Conservation (phyloP, 1,140 invertebrate genomes). For the Bombus confusus region DNA sequence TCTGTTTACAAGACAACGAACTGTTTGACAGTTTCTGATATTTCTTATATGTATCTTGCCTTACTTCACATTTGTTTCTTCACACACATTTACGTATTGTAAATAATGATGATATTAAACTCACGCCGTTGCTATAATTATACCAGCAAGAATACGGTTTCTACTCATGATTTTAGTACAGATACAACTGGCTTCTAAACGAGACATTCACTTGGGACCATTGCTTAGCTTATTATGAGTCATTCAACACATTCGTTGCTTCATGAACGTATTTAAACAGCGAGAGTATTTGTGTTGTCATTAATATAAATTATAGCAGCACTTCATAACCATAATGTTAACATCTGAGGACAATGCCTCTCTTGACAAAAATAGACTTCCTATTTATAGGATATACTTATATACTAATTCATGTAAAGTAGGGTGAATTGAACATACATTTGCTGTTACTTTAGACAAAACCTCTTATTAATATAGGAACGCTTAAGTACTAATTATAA, state of each 20-base stretch:
- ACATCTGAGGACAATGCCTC: constrained; percentile 27
- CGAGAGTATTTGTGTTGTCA: constrained; percentile 3
- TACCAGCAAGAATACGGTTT: neutral
- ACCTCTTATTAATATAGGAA: neutral
- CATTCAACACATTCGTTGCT: neutral
- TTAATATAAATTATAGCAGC: constrained; percentile 20
- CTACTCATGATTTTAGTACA: neutral
- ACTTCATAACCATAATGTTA: neutral
- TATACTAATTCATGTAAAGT: neutral
- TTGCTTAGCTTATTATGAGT: neutral
- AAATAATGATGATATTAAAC: neutral
- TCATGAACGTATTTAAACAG: neutral
- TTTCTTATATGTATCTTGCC: neutral
- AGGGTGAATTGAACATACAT: no score
- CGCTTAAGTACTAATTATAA: neutral
- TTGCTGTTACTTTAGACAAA: neutral
- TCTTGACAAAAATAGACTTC: constrained; percentile 6
- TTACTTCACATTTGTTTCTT: neutral
- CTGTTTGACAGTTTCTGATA: neutral
- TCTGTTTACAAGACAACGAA: neutral
- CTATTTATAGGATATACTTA: neutral
- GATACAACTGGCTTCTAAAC: constrained; percentile 2
- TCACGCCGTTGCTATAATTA: neutral
- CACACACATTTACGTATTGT: neutral
- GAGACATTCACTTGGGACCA: neutral